Conservation (phyloP, 1,140 invertebrate species). For the Temnothorax longispinosus region DNA sequence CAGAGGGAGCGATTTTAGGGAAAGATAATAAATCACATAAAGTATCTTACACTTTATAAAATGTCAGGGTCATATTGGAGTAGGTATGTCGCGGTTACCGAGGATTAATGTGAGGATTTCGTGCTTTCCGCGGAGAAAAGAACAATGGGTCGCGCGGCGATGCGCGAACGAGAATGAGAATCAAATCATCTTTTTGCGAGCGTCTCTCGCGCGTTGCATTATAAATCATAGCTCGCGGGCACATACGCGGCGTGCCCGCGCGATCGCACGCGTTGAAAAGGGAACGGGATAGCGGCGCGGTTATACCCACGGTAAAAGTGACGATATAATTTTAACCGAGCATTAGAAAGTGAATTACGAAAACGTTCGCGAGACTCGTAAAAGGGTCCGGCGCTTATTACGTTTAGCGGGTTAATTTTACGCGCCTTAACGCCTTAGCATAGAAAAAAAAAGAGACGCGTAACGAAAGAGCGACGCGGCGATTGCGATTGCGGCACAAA, state of each 20-base stretch:
- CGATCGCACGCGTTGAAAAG: conserved; percentile 63
- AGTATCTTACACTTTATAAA: conserved; percentile 13
- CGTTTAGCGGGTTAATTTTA: conserved; percentile 66
- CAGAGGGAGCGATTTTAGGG: background rate
- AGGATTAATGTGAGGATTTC: conserved; percentile 3
- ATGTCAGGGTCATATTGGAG: conserved; percentile 31
- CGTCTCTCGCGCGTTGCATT: conserved; percentile 39
- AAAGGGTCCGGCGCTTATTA: conserved; percentile 57
- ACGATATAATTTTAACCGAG: conserved; percentile 73
- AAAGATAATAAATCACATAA: background rate
- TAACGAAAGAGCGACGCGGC: background rate
- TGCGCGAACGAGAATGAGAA: conserved; percentile 54
- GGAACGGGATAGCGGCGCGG: conserved; percentile 35
- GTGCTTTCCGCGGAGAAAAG: background rate
- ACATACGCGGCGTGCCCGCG: conserved; percentile 44
- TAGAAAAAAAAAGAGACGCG: conserved; percentile 30
- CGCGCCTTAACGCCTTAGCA: conserved; percentile 45
- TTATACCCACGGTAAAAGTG: conserved; percentile 66
- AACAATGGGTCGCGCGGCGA: conserved; percentile 6
- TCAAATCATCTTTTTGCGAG: conserved; percentile 63
- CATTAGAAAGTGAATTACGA: conserved; percentile 75
- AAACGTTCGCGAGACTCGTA: conserved; percentile 62
- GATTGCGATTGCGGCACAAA: conserved; percentile 21
- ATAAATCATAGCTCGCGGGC: conserved; percentile 66
- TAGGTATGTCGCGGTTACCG: background rate